Base-by-base conservation (phyloP, 2,797 vertebrate genomes). In the Muscicapa comitata region DNA sequence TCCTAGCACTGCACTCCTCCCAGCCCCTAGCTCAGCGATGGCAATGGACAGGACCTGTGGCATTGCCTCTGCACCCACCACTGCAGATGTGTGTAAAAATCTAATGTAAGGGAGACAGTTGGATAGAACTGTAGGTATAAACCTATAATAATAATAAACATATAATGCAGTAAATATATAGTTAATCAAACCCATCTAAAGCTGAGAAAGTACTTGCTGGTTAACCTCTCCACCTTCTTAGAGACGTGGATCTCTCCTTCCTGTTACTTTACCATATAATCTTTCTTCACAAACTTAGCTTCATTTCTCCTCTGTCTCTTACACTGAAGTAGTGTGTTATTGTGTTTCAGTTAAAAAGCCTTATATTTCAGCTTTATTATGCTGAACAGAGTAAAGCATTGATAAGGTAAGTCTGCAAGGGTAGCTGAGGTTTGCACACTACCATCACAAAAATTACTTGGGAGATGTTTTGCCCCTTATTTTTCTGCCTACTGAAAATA, bases 371-470 rank as follows among this genome's bases (percentile, higher is more conserved):
- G 6, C 28, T 75, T 81, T 81, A 35, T 67, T 82, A 23, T 33
- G 17, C 29, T 42, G 38, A 61, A 81, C 50, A 8, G 16, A 72
- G 7, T 40, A 81, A 82, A 75, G 6, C 8, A 21, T 9, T 42
- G 14, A 35, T 35, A n/a, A 54, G 5, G 1, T 6, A 58, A 35
- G 5, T 38, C 4, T 42, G n/a, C 23, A 70, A 79, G 8, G 5
- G 7, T 38, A 51, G 50, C 29, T 55, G 28, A 37, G 13, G 11
- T 63, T 48, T 68, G 18, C 35, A 59, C 26, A 10, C 9, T 61
- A 23, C 0, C 2, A 4, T 61, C 9, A 42, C 0, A 0, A 61
- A 7, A 28, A 55, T 65, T 78, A 47, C n/a, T 21, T 45, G 6
- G 5, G 29, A 61, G 17, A 5, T 50, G 15, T 0, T 68, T 76